phyloP scores from a whole-genome alignment of 2,113 vertebrate genomes.

The Oryzias javanicus region DNA sequence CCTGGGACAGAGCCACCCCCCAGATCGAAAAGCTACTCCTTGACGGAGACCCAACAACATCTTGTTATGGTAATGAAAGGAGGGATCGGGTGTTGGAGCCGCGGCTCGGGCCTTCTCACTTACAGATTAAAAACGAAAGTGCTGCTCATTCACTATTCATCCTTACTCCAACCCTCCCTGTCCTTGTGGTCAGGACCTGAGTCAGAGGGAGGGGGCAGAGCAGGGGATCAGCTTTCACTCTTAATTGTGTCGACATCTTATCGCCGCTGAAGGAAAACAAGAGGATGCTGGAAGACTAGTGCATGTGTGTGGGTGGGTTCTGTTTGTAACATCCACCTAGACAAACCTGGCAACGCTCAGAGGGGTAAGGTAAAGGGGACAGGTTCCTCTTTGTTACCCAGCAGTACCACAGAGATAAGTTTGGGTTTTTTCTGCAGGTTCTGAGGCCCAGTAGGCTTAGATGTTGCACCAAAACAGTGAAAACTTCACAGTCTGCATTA shows the following conservation, averaged over 20 bases:
- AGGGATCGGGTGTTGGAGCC: constrained; percentile 75
- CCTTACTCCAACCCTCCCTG: constrained; percentile 50
- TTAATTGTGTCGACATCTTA: constrained; percentile 92
- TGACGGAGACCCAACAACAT: constrained; percentile 76
- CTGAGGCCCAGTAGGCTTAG: no score
- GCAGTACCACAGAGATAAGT: no score
- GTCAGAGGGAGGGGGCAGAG: constrained; percentile 42
- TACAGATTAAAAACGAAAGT: constrained; percentile 89
- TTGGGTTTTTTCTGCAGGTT: no score
- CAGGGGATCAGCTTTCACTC: constrained; percentile 89
- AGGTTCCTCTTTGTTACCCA: no score
- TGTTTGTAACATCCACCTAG: constrained; percentile 37
- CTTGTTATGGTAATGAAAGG: constrained; percentile 91
- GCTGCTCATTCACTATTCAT: constrained; percentile 87
- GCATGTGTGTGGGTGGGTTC: no score
- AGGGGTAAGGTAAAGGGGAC: neutral
- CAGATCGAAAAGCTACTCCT: constrained; percentile 65
- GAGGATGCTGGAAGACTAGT: constrained; percentile 84
- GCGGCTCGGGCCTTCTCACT: constrained; percentile 84
- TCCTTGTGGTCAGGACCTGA: no score
- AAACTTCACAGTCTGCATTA: no score
- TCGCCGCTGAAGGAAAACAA: constrained; percentile 80
- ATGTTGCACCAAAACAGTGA: no score
- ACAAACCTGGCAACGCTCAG: constrained; percentile 47
- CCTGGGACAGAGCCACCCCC: constrained; percentile 63